Evolutionary conservation across 2,113 vertebrate genomes (phyloP), one percentile per base, ranked within the genome.

Genomic region (Daubentonia madagascariensis): DNA sequence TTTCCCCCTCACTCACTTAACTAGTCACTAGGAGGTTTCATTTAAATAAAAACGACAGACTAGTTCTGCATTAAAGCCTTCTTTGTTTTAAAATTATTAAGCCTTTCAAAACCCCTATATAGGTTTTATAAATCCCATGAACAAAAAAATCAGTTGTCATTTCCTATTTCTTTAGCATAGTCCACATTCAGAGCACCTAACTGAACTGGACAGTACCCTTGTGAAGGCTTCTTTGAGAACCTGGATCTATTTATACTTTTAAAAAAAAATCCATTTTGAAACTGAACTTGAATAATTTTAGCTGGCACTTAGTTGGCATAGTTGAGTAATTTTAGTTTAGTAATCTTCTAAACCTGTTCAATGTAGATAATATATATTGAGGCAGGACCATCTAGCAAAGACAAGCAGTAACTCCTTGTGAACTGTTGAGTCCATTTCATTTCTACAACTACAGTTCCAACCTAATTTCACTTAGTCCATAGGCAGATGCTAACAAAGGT

Each of bases 191-290:
- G 91, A 93, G 86, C 12, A 67, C 37, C 32, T 40, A 68, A 93
- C 22, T 90, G n/a, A 40, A 87, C 0, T 70, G n/a, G 61, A 57
- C 28, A 32, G 8, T 89, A 89, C 17, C 85, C 68, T 85, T 17
- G 25, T 57, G 72, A 85, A 89, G 13, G 50, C 52, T 83, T 88
- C 54, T 65, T 70, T 65, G 40, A 59, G 45, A 94, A 96, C 12
- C 3, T 84, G 67, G 12, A 37, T 76, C 73, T 89, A 86, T 89
- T 88, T 85, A 91, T 67, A 79, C 83, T 73, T 10, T 52, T 52
- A 61, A 59, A 57, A 90, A 95, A 90, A 76, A 85, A 73, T 83
- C 35, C 16, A 92, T 79, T 94, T 86, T 57, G 52, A 68, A 94
- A 92, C 63, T 65, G 37, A 54, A 95, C 37, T 80, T 68, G 18